Conservation (phyloP, 1,140 invertebrate genomes). For the Drosophila sproati region DNA sequence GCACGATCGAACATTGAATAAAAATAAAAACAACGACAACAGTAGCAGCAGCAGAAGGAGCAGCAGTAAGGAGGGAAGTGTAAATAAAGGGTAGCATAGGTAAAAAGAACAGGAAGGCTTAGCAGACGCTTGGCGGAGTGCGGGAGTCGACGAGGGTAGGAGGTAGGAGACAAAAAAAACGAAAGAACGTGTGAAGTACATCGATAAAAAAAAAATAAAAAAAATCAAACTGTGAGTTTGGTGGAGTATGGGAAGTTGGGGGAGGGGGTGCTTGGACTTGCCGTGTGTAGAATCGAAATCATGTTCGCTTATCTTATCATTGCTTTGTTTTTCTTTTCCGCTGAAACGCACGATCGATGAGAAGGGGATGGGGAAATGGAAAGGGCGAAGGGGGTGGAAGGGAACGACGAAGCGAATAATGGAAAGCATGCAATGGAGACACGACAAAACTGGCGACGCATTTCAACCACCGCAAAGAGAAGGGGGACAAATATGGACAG, state of each 20-base stretch:
- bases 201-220: constrained; percentile 6
- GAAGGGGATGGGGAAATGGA: background rate
- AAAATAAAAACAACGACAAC: constrained; percentile 4
- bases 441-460: constrained; percentile 19
- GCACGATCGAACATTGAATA: constrained; percentile 46
- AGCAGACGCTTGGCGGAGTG: background rate
- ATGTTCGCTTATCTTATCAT: constrained; percentile 52
- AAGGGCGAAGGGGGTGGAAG: constrained; percentile 2
- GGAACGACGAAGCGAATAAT: background rate
- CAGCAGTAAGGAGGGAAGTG: constrained; percentile 10
- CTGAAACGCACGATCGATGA: constrained; percentile 20
- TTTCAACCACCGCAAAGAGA: constrained; percentile 39
- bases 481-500: background rate
- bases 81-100: constrained; percentile 59
- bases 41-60: background rate
- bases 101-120: constrained; percentile 62
- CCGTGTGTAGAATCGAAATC: constrained; percentile 10
- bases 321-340: constrained; percentile 34
- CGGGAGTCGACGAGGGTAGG: background rate
- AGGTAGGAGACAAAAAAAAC: background rate
- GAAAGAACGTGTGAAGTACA: constrained; percentile 37
- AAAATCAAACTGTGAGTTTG: constrained; percentile 6
- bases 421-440: constrained; percentile 3
- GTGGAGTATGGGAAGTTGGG: background rate
- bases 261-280: background rate